These are phyloP conservation scores for Pristionchus exspectatus DNA, from an alignment of 2,888 invertebrate species.

Conservation along the genomic window DNA sequence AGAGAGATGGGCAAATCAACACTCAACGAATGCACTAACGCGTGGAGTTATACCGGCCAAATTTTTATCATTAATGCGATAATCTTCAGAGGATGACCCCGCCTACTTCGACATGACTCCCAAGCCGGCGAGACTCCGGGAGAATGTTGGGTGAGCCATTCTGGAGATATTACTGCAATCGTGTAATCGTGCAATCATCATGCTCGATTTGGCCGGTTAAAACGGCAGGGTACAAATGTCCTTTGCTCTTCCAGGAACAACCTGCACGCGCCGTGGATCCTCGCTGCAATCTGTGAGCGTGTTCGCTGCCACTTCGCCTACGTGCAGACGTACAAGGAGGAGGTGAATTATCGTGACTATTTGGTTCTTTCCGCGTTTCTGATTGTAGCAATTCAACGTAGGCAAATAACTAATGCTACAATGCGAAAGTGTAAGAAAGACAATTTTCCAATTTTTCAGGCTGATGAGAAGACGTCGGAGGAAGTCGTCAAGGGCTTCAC, in stretches of 20 bases:
- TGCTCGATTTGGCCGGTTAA: too few relatives aligned
- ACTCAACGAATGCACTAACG: too few relatives aligned
- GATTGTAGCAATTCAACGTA: too few relatives aligned
- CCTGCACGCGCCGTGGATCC: conserved; percentile 52
- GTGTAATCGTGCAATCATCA: too few relatives aligned
- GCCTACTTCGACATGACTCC: conserved; percentile 29
- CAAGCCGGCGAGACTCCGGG: conserved; percentile 26
- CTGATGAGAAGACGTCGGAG: not conserved
- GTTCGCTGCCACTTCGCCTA: conserved; percentile 31
- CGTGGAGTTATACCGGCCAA: not conserved
- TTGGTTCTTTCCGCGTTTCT: too few relatives aligned
- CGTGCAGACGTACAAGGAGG: not conserved
- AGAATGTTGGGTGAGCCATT: conserved; percentile 31
- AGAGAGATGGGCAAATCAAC: not conserved
- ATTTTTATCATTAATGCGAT: not conserved
- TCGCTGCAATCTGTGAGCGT: conserved; percentile 43
- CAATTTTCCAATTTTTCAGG: not conserved
- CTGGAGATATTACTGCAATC: not conserved
- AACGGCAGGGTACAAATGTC: too few relatives aligned
- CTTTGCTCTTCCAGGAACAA: conserved; percentile 6
- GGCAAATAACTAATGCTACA: not conserved
- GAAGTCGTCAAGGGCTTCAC: conserved; percentile 39
- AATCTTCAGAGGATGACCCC: not conserved
- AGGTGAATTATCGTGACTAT: not conserved
- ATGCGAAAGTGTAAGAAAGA: not conserved